These are phyloP conservation scores for Heliconius charithonia DNA, from an alignment of 2,888 invertebrate genomes.

Conservation along the genomic window DNA sequence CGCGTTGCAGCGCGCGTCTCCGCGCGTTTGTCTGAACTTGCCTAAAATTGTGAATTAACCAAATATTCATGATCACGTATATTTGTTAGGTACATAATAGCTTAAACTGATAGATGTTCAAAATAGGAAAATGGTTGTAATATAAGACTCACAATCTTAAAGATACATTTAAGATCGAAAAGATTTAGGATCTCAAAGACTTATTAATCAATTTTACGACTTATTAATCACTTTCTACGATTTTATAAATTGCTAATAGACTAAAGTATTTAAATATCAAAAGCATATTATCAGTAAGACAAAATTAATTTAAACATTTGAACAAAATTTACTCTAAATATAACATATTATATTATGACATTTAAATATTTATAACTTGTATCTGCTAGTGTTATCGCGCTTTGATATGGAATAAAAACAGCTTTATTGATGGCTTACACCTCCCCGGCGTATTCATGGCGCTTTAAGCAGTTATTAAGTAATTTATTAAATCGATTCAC, in stretches of 20 bases:
- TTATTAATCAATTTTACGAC: no score
- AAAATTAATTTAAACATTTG: neutral
- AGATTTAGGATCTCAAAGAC: no score
- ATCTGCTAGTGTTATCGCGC: conserved; percentile 28
- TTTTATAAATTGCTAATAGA: neutral
- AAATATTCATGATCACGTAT: no score
- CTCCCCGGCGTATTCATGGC: conserved; percentile 31
- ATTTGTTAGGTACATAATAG: no score
- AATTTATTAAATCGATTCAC: conserved; percentile 50
- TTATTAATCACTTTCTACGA: no score
- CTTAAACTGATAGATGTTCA: no score
- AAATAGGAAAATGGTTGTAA: no score
- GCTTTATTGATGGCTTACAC: conserved; percentile 35
- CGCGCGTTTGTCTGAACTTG: no score
- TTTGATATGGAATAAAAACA: conserved; percentile 26
- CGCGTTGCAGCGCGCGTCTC: no score
- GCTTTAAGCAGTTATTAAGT: conserved; percentile 44
- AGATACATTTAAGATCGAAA: no score
- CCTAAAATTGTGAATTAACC: no score
- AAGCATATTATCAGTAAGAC: neutral
- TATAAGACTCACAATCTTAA: no score
- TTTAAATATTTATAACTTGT: conserved; percentile 31
- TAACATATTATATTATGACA: conserved; percentile 34
- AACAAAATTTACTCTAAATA: neutral
- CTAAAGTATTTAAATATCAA: neutral